Evolutionary conservation across 2,888 invertebrate genomes (phyloP), one percentile per base, ranked within the genome.

Genomic region (Spicauda simplicius): DNA sequence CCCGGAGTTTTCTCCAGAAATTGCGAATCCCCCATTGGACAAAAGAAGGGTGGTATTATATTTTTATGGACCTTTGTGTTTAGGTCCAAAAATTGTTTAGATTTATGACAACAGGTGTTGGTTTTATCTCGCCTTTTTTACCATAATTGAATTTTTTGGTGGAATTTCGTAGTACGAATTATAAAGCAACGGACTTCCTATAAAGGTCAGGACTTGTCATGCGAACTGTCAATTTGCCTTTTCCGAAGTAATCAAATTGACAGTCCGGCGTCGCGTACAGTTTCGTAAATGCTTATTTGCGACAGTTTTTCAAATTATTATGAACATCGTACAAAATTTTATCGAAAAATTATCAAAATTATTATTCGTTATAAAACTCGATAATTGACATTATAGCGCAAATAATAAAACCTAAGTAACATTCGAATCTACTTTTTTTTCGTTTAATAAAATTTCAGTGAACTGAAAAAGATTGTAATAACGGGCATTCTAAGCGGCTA

Each of bases 11-110:
- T 71, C 67, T 69, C 56, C 65, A 69, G 72, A 75, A 77, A 82
- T 81, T 78, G 79, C 76, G 75, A 70, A 72, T 72, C 74, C 69
- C 72, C 73, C 74, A 71, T 74, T 73, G 79, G 78, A 79, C 81
- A 80, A 80, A 76, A 76, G 79, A 75, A 72, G 73, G 76, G 74
- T 72, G 77, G 76, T 72, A 78, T 80, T 81, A 80, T 77, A 80
- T 80, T 80, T 80, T 81, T 77, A 80, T 78, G 79, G 78, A 78
- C 80, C 79, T 80, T 76, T 75, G 80, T 78, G 81, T 76, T 77
- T 76, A 18, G 69, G 76, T 72, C 74, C 68, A 72, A 70, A 80
- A 83, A 83, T 81, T 83, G 76, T 80, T 80, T 82, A 3, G 79
- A 76, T 74, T 71, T 75, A 74, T 69, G 71, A 77, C 79, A 76